phyloP scores from a whole-genome alignment of 2,888 invertebrate genomes.

The Anaspis maculata region DNA sequence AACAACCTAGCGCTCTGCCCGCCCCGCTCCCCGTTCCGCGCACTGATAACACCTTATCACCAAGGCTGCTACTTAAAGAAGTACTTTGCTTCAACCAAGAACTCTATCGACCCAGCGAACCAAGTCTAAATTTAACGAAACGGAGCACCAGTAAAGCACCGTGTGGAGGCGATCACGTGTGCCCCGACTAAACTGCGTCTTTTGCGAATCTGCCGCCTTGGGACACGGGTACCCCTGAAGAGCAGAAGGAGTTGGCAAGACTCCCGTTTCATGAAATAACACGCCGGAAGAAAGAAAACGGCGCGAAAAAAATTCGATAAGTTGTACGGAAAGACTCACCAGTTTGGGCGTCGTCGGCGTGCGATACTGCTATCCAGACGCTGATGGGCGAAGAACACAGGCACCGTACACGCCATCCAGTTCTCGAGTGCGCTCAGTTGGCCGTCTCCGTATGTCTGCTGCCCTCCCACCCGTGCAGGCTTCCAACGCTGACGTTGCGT shows the following conservation, averaged over 20 bases:
- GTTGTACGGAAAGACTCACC: constrained; percentile 5
- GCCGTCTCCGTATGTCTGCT: constrained; percentile 8
- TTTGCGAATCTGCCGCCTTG: too few species aligned
- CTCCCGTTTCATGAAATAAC: too few species aligned
- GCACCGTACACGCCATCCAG: constrained; percentile 27
- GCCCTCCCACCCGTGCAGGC: constrained; percentile 18
- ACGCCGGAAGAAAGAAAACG: too few species aligned
- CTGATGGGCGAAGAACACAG: constrained; percentile 14
- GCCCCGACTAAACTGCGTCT: too few species aligned
- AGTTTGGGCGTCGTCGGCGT: neutral
- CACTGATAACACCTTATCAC: constrained; percentile 7
- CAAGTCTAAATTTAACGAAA: neutral
- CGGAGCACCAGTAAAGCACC: too few species aligned
- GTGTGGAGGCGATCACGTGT: too few species aligned
- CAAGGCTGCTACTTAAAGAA: constrained; percentile 5
- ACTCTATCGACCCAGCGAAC: neutral
- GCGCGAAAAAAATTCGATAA: too few species aligned
- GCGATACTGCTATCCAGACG: constrained; percentile 8
- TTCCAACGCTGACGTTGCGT: constrained; percentile 26
- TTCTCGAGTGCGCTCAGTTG: constrained; percentile 25
- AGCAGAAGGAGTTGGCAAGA: too few species aligned
- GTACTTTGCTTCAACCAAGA: too few species aligned
- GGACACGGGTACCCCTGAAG: too few species aligned
- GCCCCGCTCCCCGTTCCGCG: constrained; percentile 2
- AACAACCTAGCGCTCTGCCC: neutral